Evolutionary conservation across 2,113 vertebrate species (phyloP), one percentile per base, ranked within the genome.

Genomic region (Carassius auratus): DNA sequence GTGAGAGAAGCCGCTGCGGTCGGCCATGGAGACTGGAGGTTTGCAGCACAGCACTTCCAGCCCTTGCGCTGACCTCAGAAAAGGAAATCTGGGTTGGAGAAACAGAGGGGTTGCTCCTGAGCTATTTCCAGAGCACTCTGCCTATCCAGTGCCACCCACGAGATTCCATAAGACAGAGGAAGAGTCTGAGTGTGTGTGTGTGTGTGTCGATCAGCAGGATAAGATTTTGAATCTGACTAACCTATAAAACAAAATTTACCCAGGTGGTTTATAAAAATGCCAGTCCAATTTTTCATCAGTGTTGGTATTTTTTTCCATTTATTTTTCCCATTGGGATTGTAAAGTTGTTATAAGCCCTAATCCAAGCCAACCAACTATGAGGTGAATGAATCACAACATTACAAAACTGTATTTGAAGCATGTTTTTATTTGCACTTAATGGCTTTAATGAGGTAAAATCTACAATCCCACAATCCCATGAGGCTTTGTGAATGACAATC

Each of bases 81-180:
- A 94, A 95, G 94, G 95, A 95, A 95, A 95, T 94, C 93, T 95
- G 93, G 95, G 92, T 93, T 88, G 90, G 84, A 89, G 85, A 95
- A 95, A 94, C 94, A 92, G 94, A 94, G 91, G 94, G 94, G 92
- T 94, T 95, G 93, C 92, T 95, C 92, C 93, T 73, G 89, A 91
- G 92, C 93, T 95, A 95, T 95, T 95, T 95, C 87, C 92, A 93
- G 94, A 94, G 86, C 82, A 85, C 85, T 92, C 89, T 89, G 93
- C 92, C 91, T 91, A 91, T 91, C 89, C 92, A 93, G 91, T 89
- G 93, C 95, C 95, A 95, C 95, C 94, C 95, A 95, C 94, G 92
- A 92, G 93, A 93, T 91, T 87, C 83, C 62, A 15, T 84, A 62
- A 73, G 84, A 66, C 76, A 76, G 59, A 66, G 66, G 13, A n/a